Evolutionary conservation across 2,113 vertebrate species (phyloP).

Genomic region (Tragelaphus strepsiceros): DNA sequence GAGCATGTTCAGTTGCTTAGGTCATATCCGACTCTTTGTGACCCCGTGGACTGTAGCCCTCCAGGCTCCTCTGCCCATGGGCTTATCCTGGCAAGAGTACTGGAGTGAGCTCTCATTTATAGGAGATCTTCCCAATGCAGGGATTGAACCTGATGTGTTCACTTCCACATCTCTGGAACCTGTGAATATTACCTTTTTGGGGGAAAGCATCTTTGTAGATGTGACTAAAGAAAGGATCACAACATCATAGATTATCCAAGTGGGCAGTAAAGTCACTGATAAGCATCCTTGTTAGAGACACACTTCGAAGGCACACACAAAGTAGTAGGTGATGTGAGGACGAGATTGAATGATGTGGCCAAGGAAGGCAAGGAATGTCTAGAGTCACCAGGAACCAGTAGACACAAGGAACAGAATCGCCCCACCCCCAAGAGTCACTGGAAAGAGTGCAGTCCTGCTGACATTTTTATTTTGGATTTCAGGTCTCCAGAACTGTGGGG

Average conservation of each 20-base stretch:
- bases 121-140: neutral
- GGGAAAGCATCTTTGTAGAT: neutral
- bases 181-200: neutral
- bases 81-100: neutral
- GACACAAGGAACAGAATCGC: neutral
- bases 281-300: neutral
- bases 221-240: neutral
- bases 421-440: rapidly evolving
- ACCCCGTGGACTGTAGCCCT: neutral
- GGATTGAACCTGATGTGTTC: neutral
- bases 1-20: neutral
- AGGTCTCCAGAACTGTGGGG: neutral
- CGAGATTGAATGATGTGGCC: neutral
- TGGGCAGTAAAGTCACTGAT: neutral
- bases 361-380: neutral
- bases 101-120: neutral
- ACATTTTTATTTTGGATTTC: neutral
- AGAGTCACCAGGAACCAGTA: neutral
- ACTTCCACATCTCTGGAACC: neutral
- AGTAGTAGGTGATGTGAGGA: neutral
- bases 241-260: neutral
- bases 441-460: neutral
- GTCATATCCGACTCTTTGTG: neutral
- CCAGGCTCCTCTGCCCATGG: neutral
- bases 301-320: neutral